A percentile compares a stretch with the other conserved stretches of the same genome.
These are phyloP conservation scores for Electrona antarctica DNA, from an alignment of 2,113 vertebrate genomes.

Conservation along the genomic window DNA sequence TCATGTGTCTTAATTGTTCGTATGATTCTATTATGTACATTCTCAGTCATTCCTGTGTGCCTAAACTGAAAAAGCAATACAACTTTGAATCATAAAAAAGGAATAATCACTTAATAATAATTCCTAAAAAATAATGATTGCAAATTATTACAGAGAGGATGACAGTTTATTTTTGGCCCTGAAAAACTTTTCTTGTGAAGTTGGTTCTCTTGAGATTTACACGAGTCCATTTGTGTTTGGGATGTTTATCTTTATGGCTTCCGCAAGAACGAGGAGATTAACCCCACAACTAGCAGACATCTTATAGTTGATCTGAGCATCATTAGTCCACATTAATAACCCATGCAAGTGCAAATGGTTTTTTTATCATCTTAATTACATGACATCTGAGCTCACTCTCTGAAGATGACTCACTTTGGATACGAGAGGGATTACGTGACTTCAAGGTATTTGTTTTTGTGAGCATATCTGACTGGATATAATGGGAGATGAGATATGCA, in stretches of 20 bases:
- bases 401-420: conserved; percentile 66
- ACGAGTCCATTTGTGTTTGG: conserved; percentile 58
- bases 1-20: no score
- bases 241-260: conserved; percentile 75
- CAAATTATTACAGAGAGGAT: conserved; percentile 19
- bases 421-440: conserved; percentile 56
- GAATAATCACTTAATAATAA: no score
- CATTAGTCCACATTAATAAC: conserved; percentile 82
- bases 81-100: no score
- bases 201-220: conserved; percentile 58
- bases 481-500: no score
- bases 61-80: no score
- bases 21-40: no score
- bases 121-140: not conserved
- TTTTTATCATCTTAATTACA: conserved; percentile 80
- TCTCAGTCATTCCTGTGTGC: no score
- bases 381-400: conserved; percentile 75
- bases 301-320: conserved; percentile 75
- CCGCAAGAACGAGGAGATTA: conserved; percentile 74
- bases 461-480: conserved; percentile 34
- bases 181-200: conserved; percentile 71
- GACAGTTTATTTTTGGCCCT: conserved; percentile 64
- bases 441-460: conserved; percentile 64
- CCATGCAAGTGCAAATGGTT: conserved; percentile 76
- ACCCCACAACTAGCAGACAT: conserved; percentile 77